These are phyloP conservation scores for Wiebesia pumilae DNA, from an alignment of 1,140 invertebrate genomes.

Conservation along the genomic window DNA sequence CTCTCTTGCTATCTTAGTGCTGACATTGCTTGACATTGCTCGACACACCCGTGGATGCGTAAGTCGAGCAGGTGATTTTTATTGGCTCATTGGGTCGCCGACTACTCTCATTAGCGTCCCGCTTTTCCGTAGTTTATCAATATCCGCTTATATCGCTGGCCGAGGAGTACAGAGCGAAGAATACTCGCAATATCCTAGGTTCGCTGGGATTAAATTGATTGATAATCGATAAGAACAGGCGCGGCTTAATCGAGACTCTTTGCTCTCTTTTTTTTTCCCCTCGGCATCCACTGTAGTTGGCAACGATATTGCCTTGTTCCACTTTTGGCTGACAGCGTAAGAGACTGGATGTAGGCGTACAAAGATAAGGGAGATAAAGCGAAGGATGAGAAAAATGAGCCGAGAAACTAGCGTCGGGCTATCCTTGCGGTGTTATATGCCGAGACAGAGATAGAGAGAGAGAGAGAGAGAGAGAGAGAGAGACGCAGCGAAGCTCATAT, in stretches of 20 bases:
- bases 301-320: not conserved
- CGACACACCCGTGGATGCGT: too few relatives aligned
- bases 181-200: conserved; percentile 16
- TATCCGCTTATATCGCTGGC: too few relatives aligned
- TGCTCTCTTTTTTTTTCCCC: not conserved
- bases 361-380: not conserved
- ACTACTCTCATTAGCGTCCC: too few relatives aligned
- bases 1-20: too few relatives aligned
- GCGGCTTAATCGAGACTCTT: not conserved
- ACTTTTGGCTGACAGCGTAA: conserved; percentile 9
- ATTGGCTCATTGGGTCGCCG: too few relatives aligned
- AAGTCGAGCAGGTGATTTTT: too few relatives aligned
- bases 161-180: not conserved
- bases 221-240: conserved; percentile 33
- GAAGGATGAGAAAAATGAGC: not conserved
- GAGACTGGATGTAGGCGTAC: not conserved
- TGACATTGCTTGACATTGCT: too few relatives aligned
- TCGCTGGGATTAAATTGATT: conserved; percentile 28
- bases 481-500: not conserved
- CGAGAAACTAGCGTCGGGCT: not conserved
- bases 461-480: not conserved
- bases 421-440: not conserved
- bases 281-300: not conserved
- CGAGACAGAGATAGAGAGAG: not conserved
- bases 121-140: too few relatives aligned